Conservation (phyloP, 2,797 vertebrate genomes). For the Morelia viridis region DNA sequence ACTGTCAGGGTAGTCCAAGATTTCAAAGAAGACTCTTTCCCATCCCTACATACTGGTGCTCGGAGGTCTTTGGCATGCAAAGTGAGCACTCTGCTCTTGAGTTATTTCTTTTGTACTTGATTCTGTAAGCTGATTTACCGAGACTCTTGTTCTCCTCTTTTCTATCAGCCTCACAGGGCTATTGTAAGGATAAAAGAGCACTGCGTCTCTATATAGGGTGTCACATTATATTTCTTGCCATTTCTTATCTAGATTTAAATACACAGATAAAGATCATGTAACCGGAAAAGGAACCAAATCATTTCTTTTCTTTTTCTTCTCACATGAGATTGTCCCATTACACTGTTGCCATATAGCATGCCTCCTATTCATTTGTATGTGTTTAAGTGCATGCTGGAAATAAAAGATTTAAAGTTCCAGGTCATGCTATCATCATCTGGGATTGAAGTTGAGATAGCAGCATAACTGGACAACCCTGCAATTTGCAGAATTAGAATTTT, state of each 20-base stretch:
- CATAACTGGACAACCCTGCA: not conserved
- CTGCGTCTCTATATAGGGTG: not conserved
- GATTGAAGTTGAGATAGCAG: not conserved
- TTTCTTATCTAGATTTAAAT: not conserved
- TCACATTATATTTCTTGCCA: not conserved
- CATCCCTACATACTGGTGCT: not conserved
- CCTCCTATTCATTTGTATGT: no score
- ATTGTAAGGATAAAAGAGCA: not conserved
- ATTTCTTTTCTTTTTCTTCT: not conserved
- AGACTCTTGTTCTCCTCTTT: not conserved
- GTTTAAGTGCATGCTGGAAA: no score
- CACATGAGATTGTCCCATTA: not conserved
- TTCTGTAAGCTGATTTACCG: not conserved
- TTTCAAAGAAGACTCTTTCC: not conserved
- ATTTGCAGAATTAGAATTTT: not conserved
- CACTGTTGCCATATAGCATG: not conserved
- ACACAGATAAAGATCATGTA: no score
- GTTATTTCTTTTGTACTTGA: not conserved
- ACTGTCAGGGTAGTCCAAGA: no score
- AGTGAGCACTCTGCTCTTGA: not conserved
- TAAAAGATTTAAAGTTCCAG: no score
- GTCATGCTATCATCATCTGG: not conserved
- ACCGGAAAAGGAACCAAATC: not conserved
- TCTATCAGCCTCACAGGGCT: not conserved
- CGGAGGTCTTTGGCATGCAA: no score